phyloP scores from a whole-genome alignment of 2,888 invertebrate species.

The Caenorhabditis panamensis region DNA sequence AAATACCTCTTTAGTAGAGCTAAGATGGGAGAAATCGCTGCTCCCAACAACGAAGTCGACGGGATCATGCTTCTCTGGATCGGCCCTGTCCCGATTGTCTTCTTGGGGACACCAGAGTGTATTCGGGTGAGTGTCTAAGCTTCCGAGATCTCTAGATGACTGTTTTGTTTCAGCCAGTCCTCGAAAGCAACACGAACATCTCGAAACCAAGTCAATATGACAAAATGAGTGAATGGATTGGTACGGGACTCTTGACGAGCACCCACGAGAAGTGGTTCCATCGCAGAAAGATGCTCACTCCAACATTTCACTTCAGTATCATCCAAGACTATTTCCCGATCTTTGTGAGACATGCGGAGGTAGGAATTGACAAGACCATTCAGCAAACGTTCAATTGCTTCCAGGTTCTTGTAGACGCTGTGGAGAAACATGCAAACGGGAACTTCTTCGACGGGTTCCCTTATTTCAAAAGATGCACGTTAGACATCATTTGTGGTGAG shows the following conservation, averaged over 20 bases:
- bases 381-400: background rate
- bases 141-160: too few species aligned
- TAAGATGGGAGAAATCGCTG: constrained; percentile 39
- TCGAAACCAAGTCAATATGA: constrained; percentile 82
- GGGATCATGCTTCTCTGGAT: constrained; percentile 63
- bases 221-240: constrained; percentile 83
- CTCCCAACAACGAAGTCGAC: constrained; percentile 40
- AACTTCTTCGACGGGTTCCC: constrained; percentile 83
- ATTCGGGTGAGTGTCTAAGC: constrained; percentile 46
- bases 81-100: constrained; percentile 70
- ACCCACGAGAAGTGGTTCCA: constrained; percentile 83
- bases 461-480: constrained; percentile 83
- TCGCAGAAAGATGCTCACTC: constrained; percentile 83
- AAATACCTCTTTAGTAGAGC: constrained; percentile 51
- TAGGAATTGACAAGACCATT: background rate
- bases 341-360: constrained; percentile 52
- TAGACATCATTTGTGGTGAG: constrained; percentile 82
- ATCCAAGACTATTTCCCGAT: constrained; percentile 82
- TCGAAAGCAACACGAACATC: constrained; percentile 73
- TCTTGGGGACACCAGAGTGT: constrained; percentile 62
- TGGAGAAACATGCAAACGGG: constrained; percentile 78
- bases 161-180: constrained; percentile 63
- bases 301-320: constrained; percentile 84
- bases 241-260: constrained; percentile 83
- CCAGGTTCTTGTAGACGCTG: constrained; percentile 80